Evolutionary conservation across 2,888 invertebrate species (phyloP).

Genomic region (Ophion slaviceki): DNA sequence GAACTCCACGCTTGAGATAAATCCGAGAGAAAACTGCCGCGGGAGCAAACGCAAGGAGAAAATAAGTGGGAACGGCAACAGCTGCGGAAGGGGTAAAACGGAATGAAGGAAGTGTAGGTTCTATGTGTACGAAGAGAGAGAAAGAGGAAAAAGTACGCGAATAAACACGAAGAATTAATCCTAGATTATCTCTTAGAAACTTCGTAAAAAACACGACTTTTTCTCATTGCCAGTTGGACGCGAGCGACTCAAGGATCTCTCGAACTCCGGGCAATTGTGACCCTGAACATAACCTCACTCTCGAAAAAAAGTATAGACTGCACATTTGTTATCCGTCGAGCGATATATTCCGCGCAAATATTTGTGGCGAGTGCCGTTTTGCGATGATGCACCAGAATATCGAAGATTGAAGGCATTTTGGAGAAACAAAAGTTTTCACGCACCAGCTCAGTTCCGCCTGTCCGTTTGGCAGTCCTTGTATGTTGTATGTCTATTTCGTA

Average conservation of each 20-base stretch:
- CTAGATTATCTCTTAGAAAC: neutral
- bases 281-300: no score
- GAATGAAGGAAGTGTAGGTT: constrained; percentile 28
- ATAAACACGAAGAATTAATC: neutral
- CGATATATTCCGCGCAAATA: neutral
- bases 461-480: no score
- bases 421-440: no score
- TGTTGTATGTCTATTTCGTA: no score
- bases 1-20: constrained; percentile 45
- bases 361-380: neutral
- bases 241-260: no score
- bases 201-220: no score
- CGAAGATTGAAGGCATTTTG: neutral
- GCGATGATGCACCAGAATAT: neutral
- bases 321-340: no score
- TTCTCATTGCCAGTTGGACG: no score
- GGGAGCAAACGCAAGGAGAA: constrained; percentile 26
- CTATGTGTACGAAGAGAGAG: constrained; percentile 3
- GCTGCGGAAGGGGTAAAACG: constrained; percentile 23
- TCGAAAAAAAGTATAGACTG: no score
- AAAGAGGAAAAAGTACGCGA: constrained; percentile 4
- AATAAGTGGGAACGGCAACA: constrained; percentile 40
- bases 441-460: no score
- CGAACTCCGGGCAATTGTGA: no score
- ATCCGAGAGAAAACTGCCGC: constrained; percentile 39